Conservation (phyloP, 2,888 invertebrate species). For the Girardia tigrina region DNA sequence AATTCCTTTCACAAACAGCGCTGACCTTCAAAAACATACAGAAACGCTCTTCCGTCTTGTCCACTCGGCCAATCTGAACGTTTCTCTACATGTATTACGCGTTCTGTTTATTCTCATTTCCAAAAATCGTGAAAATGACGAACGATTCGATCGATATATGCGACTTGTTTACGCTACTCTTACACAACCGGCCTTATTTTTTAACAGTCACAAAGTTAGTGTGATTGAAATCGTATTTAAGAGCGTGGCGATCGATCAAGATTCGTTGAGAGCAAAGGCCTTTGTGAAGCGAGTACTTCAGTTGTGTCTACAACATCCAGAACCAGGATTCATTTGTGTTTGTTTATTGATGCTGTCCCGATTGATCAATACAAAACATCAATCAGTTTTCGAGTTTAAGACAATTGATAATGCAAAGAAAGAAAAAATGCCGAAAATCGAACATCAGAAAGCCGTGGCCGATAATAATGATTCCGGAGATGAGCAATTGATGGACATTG, state of each 20-base stretch:
- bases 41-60: neutral
- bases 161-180: neutral
- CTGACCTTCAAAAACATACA: neutral
- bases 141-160: neutral
- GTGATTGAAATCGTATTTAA: neutral
- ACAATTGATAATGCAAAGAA: neutral
- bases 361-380: neutral
- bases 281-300: neutral
- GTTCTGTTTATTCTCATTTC: neutral
- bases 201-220: neutral
- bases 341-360: neutral
- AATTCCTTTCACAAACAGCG: neutral
- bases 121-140: neutral
- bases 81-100: neutral
- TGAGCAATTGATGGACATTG: neutral
- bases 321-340: slow-evolving; percentile 1
- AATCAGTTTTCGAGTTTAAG: neutral
- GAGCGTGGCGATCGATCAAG: neutral
- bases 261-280: neutral
- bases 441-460: neutral
- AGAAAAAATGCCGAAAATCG: neutral
- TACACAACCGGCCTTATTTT: neutral
- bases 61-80: neutral
- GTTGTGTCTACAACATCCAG: neutral
- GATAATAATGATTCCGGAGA: neutral